Evolutionary conservation across 2,113 vertebrate genomes (phyloP).

Genomic region (Seriola rivoliana): DNA sequence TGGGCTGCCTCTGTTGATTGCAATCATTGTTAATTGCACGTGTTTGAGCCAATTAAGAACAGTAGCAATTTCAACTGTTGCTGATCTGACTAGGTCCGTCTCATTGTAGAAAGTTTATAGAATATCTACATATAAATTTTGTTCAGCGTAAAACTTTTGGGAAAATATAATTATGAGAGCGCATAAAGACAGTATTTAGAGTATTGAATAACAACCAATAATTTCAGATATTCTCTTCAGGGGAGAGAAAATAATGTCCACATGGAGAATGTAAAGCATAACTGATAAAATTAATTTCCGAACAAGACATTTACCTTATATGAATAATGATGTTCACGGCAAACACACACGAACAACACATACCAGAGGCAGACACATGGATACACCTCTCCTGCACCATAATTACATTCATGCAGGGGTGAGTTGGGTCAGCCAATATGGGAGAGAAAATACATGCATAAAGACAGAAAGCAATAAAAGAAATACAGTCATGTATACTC

Average conservation of each 20-base stretch:
- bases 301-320: constrained; percentile 14
- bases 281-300: constrained; percentile 23
- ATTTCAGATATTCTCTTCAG: constrained; percentile 26
- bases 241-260: constrained; percentile 10
- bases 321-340: constrained; percentile 17
- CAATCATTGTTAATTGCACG: constrained; percentile 84
- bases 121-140: constrained; percentile 22
- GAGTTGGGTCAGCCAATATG: neutral
- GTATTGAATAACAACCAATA: constrained; percentile 27
- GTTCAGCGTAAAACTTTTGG: constrained; percentile 24
- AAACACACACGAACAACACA: constrained; percentile 8
- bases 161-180: constrained; percentile 41
- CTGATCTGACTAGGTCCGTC: constrained; percentile 40
- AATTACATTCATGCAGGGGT: neutral
- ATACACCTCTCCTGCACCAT: neutral
- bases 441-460: neutral
- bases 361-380: constrained; percentile 4
- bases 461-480: neutral
- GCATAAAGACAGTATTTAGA: constrained; percentile 21
- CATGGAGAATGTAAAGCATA: constrained; percentile 2
- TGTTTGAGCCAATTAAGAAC: constrained; percentile 79
- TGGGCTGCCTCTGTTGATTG: constrained; percentile 80
- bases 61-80: constrained; percentile 74
- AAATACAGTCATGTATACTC: neutral
- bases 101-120: constrained; percentile 44